Conservation (phyloP, 2,888 invertebrate genomes). For the Macrostomum cliftonense region DNA sequence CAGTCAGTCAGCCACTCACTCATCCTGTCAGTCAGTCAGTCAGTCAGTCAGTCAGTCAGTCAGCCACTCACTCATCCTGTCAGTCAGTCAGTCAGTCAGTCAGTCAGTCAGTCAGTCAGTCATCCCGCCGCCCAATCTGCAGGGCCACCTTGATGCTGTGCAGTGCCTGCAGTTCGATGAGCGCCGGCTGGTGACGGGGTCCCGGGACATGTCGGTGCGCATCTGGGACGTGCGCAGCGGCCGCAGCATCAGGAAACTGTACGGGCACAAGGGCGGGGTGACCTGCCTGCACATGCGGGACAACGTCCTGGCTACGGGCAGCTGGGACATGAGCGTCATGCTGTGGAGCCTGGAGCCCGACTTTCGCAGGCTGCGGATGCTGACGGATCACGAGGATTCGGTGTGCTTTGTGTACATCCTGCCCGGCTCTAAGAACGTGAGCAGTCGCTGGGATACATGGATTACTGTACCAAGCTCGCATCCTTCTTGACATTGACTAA, state of each 20-base stretch:
- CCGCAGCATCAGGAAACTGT: slow-evolving; percentile 26
- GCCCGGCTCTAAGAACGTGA: slow-evolving; percentile 19
- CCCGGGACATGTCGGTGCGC: slow-evolving; percentile 23
- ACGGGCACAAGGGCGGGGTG: slow-evolving; percentile 31
- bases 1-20: neutral
- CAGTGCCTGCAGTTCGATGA: slow-evolving; percentile 23
- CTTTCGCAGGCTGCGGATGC: slow-evolving; percentile 18
- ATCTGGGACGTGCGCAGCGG: slow-evolving; percentile 32
- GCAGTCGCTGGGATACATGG: no score
- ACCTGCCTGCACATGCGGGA: slow-evolving; percentile 22
- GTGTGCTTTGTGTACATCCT: slow-evolving; percentile 23
- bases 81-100: slow-evolving; percentile 1
- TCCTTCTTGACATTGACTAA: no score
- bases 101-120: neutral
- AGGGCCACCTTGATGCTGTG: slow-evolving; percentile 29
- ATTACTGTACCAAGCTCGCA: no score
- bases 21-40: neutral
- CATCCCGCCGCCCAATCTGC: slow-evolving; percentile 1
- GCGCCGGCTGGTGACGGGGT: slow-evolving; percentile 24
- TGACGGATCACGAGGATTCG: slow-evolving; percentile 23
- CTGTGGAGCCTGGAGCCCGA: slow-evolving; percentile 25
- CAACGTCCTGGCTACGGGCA: slow-evolving; percentile 24
- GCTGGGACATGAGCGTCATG: slow-evolving; percentile 30
- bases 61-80: neutral
- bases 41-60: neutral